Percentiles rank a stretch among this genome's conserved stretches.
Conservation (phyloP, 2,888 invertebrate species). For the Drosophila maculinotata region DNA sequence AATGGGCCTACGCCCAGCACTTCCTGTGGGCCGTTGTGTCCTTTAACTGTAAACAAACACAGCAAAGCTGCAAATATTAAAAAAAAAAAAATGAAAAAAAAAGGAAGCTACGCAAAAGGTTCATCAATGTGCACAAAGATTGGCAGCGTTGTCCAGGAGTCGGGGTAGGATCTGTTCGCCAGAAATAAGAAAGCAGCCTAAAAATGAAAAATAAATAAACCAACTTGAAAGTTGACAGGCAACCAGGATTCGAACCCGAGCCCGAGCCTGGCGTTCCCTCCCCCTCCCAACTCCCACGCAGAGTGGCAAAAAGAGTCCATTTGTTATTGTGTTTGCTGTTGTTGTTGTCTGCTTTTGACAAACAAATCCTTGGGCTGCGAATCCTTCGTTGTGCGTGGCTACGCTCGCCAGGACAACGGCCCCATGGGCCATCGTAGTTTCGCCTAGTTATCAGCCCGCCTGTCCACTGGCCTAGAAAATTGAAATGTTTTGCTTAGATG, state of each 20-base stretch:
- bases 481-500: constrained; percentile 73
- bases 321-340: constrained; percentile 23
- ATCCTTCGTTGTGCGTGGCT: constrained; percentile 77
- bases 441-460: constrained; percentile 46
- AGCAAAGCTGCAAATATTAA: constrained; percentile 69
- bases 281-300: constrained; percentile 4
- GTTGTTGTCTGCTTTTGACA: constrained; percentile 75
- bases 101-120: constrained; percentile 51
- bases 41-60: constrained; percentile 70
- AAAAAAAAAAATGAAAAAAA: constrained; percentile 31
- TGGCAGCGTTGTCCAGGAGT: constrained; percentile 6
- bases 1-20: constrained; percentile 56
- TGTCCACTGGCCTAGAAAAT: constrained; percentile 79
- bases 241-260: constrained; percentile 53
- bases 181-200: constrained; percentile 44
- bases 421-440: constrained; percentile 54
- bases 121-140: constrained; percentile 62
- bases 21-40: constrained; percentile 58
- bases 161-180: constrained; percentile 8
- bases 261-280: constrained; percentile 1
- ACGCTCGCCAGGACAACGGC: constrained; percentile 77
- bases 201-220: constrained; percentile 73
- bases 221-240: constrained; percentile 68
- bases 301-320: constrained; percentile 44
- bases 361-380: constrained; percentile 78